These are phyloP conservation scores for Heliocidaris erythrogramma DNA, from an alignment of 35 echinoderm and acorn worm species.

Conservation along the genomic window DNA sequence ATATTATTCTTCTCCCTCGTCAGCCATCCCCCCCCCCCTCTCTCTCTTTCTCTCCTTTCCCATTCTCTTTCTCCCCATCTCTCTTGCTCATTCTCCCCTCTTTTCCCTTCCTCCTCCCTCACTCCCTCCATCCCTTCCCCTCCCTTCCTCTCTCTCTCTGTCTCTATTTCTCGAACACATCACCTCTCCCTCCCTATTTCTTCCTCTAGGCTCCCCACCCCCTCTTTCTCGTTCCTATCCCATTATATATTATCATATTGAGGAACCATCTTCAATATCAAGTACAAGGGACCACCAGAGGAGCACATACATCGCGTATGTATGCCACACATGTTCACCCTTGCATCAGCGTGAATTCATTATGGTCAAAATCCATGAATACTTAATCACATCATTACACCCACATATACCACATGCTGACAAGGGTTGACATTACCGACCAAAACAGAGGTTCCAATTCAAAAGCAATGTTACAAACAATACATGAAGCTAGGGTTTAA, in stretches of 20 bases:
- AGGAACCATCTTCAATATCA: neutral
- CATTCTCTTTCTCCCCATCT: neutral
- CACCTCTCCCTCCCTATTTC: neutral
- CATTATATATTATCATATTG: neutral
- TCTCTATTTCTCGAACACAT: neutral
- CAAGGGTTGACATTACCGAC: neutral
- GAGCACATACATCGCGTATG: neutral
- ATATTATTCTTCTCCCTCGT: neutral
- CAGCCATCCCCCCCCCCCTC: too few species aligned
- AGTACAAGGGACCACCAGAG: neutral
- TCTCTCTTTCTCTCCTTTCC: too few species aligned
- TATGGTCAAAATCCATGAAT: neutral
- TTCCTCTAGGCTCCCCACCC: too few species aligned
- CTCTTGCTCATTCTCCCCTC: neutral
- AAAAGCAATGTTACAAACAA: neutral
- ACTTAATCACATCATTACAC: neutral
- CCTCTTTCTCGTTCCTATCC: too few species aligned
- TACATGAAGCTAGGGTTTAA: too few species aligned
- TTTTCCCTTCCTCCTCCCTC: neutral
- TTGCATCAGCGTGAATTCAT: neutral
- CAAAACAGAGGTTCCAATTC: neutral
- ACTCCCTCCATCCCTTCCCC: too few species aligned
- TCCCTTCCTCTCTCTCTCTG: too few species aligned
- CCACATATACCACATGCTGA: neutral
- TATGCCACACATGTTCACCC: neutral